Percentiles rank a stretch among this genome's conserved stretches.
Evolutionary conservation across 2,888 invertebrate species (phyloP).

Genomic region (Eristalinus sepulchralis): DNA sequence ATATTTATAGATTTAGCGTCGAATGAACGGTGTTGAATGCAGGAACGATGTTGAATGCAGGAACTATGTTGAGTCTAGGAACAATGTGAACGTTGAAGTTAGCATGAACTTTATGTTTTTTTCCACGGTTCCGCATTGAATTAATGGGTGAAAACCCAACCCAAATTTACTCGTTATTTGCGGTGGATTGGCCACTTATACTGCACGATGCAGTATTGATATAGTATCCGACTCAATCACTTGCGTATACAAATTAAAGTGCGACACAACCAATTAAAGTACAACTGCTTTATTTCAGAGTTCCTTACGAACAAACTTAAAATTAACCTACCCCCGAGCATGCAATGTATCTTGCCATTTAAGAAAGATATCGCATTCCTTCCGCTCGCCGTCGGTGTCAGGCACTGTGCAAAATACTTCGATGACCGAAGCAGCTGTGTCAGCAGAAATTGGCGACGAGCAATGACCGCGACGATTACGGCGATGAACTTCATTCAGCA

Average conservation of each 20-base stretch:
- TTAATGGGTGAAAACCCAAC: neutral
- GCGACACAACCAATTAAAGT: no score
- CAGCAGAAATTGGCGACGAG: no score
- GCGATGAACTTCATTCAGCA: no score
- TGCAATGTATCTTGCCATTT: no score
- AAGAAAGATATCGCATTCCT: no score
- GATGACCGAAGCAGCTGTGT: no score
- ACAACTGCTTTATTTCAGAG: no score
- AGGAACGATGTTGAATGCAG: constrained; percentile 12
- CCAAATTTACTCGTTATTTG: neutral
- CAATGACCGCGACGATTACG: no score
- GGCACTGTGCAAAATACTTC: no score
- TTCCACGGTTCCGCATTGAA: neutral
- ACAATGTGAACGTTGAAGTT: neutral
- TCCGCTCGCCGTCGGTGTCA: no score
- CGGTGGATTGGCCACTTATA: neutral
- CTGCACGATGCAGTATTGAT: neutral
- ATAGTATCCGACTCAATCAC: neutral
- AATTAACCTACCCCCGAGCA: no score
- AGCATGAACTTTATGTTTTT: neutral
- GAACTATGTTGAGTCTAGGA: neutral
- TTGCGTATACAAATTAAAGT: neutral
- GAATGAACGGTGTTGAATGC: constrained; percentile 62
- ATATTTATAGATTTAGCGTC: constrained; percentile 76
- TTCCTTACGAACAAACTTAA: no score